Evolutionary conservation across 2,888 invertebrate species (phyloP).

Genomic region (Pachymerium ferrugineum): DNA sequence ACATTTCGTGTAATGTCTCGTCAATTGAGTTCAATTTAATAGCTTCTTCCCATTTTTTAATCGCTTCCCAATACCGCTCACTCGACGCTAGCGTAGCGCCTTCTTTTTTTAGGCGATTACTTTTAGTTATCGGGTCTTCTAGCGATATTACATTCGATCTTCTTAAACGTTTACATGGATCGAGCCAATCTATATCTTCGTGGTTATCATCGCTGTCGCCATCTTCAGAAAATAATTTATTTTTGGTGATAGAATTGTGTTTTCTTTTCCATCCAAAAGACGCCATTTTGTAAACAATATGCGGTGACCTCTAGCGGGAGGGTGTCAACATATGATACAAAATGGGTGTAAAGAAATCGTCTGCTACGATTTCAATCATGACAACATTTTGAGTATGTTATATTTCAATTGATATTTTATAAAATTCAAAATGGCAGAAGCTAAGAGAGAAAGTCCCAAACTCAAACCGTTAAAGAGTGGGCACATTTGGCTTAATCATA

Average conservation of each 20-base stretch:
- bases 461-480: no score
- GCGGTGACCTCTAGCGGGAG: not conserved
- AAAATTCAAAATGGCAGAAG: no score
- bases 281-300: not conserved
- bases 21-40: conserved; percentile 44
- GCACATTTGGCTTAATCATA: not conserved
- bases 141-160: not conserved
- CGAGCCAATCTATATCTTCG: not conserved
- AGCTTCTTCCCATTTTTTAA: conserved; percentile 49
- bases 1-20: conserved; percentile 48
- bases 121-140: not conserved
- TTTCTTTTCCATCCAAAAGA: conserved; percentile 7
- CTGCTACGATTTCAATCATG: no score
- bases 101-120: not conserved
- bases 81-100: not conserved
- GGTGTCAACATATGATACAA: no score
- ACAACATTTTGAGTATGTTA: no score
- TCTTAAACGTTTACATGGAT: not conserved
- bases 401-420: not conserved
- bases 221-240: not conserved
- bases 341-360: no score
- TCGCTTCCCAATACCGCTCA: conserved; percentile 46
- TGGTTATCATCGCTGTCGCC: not conserved
- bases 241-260: not conserved
- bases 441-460: no score